A percentile compares a stretch with the other conserved stretches of the same genome.
Evolutionary conservation across 2,888 invertebrate genomes (phyloP).

Genomic region (Tachina lurida): DNA sequence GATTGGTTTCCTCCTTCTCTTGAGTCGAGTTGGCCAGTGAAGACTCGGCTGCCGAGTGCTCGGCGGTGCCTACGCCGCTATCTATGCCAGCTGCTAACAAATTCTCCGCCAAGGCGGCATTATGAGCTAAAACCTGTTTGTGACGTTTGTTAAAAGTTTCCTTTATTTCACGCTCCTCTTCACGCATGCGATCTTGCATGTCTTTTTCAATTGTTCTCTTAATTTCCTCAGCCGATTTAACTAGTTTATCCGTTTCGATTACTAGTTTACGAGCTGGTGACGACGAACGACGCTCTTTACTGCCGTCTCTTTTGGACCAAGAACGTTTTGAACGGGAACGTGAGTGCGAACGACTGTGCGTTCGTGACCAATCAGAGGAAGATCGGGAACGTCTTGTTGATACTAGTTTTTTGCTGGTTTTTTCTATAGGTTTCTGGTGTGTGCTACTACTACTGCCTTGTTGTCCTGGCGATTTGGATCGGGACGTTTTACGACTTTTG

Average conservation of each 20-base stretch:
- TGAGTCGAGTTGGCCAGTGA: constrained; percentile 15
- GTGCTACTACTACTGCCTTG: constrained; percentile 28
- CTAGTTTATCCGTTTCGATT: constrained; percentile 79
- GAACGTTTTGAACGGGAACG: constrained; percentile 68
- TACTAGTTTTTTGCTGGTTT: constrained; percentile 78
- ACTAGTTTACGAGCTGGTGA: constrained; percentile 73
- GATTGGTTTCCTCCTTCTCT: constrained; percentile 14
- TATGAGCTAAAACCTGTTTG: constrained; percentile 68
- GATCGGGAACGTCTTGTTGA: constrained; percentile 81
- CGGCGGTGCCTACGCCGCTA: constrained; percentile 56
- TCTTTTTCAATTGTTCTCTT: constrained; percentile 79
- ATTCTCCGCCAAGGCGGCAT: constrained; percentile 63
- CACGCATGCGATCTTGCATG: constrained; percentile 78
- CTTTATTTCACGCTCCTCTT: constrained; percentile 78
- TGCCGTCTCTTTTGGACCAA: constrained; percentile 73
- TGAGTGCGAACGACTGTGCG: constrained; percentile 74
- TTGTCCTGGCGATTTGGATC: constrained; percentile 63
- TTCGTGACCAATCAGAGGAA: constrained; percentile 75
- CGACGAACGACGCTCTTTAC: constrained; percentile 72
- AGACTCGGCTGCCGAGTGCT: constrained; percentile 61
- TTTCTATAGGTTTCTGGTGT: constrained; percentile 71
- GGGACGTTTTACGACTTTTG: constrained; percentile 63
- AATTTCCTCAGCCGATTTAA: constrained; percentile 80
- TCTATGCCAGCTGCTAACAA: constrained; percentile 55
- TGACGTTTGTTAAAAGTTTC: constrained; percentile 72